Base-by-base conservation (phyloP, 2,797 vertebrate species). In the Argentina silus region DNA sequence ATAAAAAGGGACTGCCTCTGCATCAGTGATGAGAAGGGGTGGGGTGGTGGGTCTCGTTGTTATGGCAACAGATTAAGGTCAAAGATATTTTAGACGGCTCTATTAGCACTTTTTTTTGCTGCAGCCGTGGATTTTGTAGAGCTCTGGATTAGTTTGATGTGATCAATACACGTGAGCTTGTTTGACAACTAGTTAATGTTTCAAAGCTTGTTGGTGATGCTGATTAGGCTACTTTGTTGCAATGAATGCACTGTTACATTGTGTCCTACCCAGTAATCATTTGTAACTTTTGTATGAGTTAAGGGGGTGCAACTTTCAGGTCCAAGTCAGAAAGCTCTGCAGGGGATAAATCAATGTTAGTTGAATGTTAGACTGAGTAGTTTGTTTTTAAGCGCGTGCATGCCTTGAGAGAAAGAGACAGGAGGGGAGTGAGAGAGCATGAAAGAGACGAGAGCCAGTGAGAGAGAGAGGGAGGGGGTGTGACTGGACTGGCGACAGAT, bases 61-160 rank as follows among this genome's bases (percentile, higher is more conserved):
- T 83, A 90, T 86, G 84, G 88, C 69, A 85, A 92, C 90, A 85
- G 86, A 88, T 91, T 90, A 87, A 81, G 64, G 81, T 80, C 67
- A 65, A 76, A 79, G 42, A 77, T 82, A 84, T 86, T 76, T 72
- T 68, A 73, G 68, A 73, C 70, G 3, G 19, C 56, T 72, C 45
- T 42, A 48, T 80, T 72, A 63, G 55, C 21, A 44, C 51, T 55
- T 53, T 75, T 27, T 70, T 62, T 11, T 47, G 62, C 12, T 60
- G 44, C 59, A 72, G 27, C 63, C 45, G 53, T 36, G 67, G 56
- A 48, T 66, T 51, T n/a, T 44, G 69, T 23, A 65, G 45, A 45
- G 14, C 27, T 56, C 36, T 17, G 44, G 72, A 75, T 66, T 47
- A 43, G 61, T 48, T 9, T 68, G 27, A 56, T 17, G 2, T 51